phyloP scores from a whole-genome alignment of 2,797 vertebrate genomes.

The Thaleichthys pacificus region DNA sequence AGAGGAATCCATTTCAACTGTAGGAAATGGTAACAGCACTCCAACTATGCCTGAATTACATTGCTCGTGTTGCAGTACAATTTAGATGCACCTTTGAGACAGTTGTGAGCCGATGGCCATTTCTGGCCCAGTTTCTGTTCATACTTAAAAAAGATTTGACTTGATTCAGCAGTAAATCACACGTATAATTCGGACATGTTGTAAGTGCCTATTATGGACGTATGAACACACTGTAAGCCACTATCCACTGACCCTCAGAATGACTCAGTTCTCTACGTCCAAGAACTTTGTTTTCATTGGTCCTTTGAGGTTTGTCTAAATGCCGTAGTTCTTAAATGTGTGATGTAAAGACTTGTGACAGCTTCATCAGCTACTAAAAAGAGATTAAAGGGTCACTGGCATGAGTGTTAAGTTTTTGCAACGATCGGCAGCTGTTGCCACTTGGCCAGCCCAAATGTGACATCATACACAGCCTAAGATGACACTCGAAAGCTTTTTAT shows the following conservation, averaged over 20 bases:
- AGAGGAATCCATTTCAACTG: conserved; percentile 63
- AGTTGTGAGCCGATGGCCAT: not conserved
- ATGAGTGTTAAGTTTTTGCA: conserved; percentile 49
- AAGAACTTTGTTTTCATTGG: conserved; percentile 15
- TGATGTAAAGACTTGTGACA: conserved; percentile 20
- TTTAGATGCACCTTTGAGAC: conserved; percentile 1
- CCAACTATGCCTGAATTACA: conserved; percentile 14
- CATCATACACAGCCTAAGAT: conserved; percentile 22
- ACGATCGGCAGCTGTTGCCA: conserved; percentile 53
- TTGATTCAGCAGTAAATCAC: not conserved
- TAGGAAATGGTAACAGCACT: conserved; percentile 49
- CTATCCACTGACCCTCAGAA: not conserved
- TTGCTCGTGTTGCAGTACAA: conserved; percentile 28
- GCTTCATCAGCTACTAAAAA: conserved; percentile 37
- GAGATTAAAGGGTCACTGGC: conserved; percentile 40
- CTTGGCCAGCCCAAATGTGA: conserved; percentile 21
- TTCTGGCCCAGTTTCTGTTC: not conserved
- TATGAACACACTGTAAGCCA: not conserved
- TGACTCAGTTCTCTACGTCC: conserved; percentile 28
- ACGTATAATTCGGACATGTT: not conserved
- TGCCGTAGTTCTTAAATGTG: conserved; percentile 37
- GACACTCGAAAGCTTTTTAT: conserved; percentile 20
- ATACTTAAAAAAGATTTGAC: not conserved
- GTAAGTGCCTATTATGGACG: conserved; percentile 10
- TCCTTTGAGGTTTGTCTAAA: conserved; percentile 48